These are phyloP conservation scores for Tricholauxania praeusta DNA, from an alignment of 2,888 invertebrate genomes.

Conservation along the genomic window DNA sequence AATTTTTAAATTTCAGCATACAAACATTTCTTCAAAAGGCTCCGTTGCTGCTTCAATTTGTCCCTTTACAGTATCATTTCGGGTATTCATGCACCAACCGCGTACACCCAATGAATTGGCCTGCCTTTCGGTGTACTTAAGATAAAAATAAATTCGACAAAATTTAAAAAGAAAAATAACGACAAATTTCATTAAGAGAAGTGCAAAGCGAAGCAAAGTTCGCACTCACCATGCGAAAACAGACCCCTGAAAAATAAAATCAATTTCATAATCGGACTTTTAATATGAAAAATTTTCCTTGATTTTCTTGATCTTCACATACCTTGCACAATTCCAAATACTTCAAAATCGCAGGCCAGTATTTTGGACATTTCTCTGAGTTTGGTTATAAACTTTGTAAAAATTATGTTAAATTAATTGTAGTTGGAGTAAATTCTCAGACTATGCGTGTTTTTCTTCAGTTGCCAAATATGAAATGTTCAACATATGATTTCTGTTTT, in stretches of 20 bases:
- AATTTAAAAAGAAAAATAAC: constrained; percentile 12
- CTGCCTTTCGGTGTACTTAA: constrained; percentile 72
- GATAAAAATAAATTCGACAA: not conserved
- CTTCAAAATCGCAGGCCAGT: constrained; percentile 60
- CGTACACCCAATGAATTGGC: constrained; percentile 71
- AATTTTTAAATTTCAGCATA: not conserved
- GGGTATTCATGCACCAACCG: constrained; percentile 79
- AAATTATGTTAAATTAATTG: too few species aligned
- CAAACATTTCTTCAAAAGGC: constrained; percentile 71
- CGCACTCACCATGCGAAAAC: constrained; percentile 55
- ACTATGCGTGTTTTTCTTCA: too few species aligned
- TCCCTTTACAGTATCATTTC: constrained; percentile 73
- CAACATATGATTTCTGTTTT: too few species aligned
- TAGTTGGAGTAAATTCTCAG: too few species aligned
- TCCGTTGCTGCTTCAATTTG: constrained; percentile 70
- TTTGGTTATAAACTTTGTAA: too few species aligned
- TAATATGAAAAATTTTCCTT: not conserved
- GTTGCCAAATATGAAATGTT: too few species aligned
- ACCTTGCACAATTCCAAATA: constrained; percentile 66
- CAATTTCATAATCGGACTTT: not conserved
- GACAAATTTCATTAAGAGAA: not conserved
- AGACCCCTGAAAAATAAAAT: constrained; percentile 50
- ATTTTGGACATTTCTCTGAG: constrained; percentile 40
- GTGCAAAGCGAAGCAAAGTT: not conserved
- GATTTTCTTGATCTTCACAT: not conserved